Base-by-base conservation (phyloP, 1,140 invertebrate species). In the Archegozetes longisetosus region DNA sequence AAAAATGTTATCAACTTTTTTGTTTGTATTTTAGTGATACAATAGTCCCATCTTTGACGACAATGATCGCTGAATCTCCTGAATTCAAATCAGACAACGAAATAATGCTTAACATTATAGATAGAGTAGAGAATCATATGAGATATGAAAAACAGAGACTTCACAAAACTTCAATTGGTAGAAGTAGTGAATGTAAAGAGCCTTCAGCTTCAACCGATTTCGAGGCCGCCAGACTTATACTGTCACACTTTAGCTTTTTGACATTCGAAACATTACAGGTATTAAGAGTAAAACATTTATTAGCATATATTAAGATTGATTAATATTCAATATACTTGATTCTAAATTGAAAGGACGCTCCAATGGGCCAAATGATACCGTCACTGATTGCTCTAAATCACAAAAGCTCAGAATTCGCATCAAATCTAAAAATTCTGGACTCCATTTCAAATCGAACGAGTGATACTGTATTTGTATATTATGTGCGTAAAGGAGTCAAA, bases 381-480 rank as follows among this genome's bases (percentile, higher is more conserved):
- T 79, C 81, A n/a, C 74, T 95, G 6, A 80, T 82, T 17, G 83
- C 84, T 27, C 73, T 96, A 53, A 86, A 94, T 73, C 81, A 80
- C 27, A 78, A 78, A 9, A 75, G 79, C 51, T 68, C 78, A 13
- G 83, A 81, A 20, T 88, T 94, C 68, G 80, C 79, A 25, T 70
- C 75, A 13, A 82, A 85, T 62, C 70, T 88, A 17, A 80, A 88
- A 68, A 76, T 76, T 27, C 72, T 94, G 47, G 88, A 92, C 73
- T 78, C 78, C 47, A 83, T 86, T 61, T 88, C 88, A 66, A 79
- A 83, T 27, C 76, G 90, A 63, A 90, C 86, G 4, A 83, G 83
- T 67, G 89, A 96, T 69, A 97, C 93, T 0, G 88, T 87, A 62
- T 89, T 95, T 71, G 78, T 97, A 61, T 95, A 96, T 75, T 98